Base-by-base conservation (phyloP, 2,888 invertebrate species). In the Cephus nigrinus region DNA sequence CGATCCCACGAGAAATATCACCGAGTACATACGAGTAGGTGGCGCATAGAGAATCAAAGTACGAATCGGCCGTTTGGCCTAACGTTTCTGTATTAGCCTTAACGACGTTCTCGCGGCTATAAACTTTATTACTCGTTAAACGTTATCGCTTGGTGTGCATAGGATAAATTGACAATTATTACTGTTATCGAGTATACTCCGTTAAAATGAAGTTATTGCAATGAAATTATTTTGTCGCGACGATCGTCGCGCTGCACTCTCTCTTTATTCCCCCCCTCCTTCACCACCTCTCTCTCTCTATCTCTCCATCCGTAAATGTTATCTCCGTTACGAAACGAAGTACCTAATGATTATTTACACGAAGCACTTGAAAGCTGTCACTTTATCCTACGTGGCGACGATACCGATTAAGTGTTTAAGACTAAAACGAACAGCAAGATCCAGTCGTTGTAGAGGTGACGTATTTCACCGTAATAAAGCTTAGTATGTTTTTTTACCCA, bases 381-480 rank as follows among this genome's bases (percentile, higher is more conserved):
- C 79, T 84, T 84, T 84, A 81, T 80, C 80, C 84, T 85, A 84
- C 82, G 82, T 82, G 82, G 85, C 84, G 82, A 82, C 83, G 79
- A 84, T 86, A 84, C 81, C 84, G 84, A 84, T 83, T 83, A 79
- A 81, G 23, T 55, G 36, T 32, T 31, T 55, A 31, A 31, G 72
- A 73, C 15, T 36, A 31, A 30, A 34, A 76, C 73, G 40, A 40
- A 76, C 34, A 76, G 68, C 76, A 83, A 83, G 80, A 84, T 86
- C 83, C 84, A 85, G 85, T 89, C 88, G 88, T 89, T 89, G 88
- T 89, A 88, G 81, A 87, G 84, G 83, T 23, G 55, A 55, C 23
- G 23, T 23, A 55, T 23, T 55, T 55, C 55, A 23, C 55, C 55
- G 55, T 55, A 55, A 55, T 55, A 55, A 55, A 55, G 55, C 23